Evolutionary conservation across 2,888 invertebrate species (phyloP).

Genomic region (Fabriciana adippe): DNA sequence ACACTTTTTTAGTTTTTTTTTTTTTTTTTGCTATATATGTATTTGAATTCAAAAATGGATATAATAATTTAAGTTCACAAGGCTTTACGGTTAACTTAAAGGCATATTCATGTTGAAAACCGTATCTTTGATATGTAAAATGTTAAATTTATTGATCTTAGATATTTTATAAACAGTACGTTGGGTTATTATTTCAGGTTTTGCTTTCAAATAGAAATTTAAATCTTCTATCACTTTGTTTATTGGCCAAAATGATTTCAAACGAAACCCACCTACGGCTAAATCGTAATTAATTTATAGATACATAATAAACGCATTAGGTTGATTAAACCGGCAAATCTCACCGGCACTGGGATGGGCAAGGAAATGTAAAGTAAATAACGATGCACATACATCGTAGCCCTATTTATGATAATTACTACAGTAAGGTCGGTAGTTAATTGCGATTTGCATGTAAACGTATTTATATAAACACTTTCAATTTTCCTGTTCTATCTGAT

Average conservation of each 20-base stretch:
- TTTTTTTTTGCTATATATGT: conserved; percentile 1
- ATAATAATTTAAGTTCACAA: conserved; percentile 10
- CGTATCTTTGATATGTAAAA: conserved; percentile 5
- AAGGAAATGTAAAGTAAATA: conserved; percentile 23
- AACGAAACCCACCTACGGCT: neutral
- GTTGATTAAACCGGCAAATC: conserved; percentile 35
- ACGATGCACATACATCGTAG: conserved; percentile 9
- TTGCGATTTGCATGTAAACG: conserved; percentile 29
- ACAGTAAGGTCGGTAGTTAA: conserved; percentile 27
- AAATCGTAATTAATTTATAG: conserved; percentile 1
- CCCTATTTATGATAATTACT: conserved; percentile 35
- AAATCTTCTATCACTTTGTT: neutral
- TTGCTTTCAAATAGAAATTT: no score
- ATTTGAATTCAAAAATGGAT: conserved; percentile 16
- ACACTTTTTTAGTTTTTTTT: neutral
- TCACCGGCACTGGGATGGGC: conserved; percentile 27
- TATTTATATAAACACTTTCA: conserved; percentile 25
- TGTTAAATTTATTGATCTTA: neutral
- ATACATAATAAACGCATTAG: conserved; percentile 29
- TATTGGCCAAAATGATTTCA: neutral
- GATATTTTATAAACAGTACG: neutral
- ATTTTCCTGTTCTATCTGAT: conserved; percentile 31
- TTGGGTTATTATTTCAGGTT: no score
- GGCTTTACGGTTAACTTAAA: conserved; percentile 7
- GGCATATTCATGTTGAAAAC: neutral